These are phyloP conservation scores for Drosophila pachea DNA, from an alignment of 1,140 invertebrate genomes.

Conservation along the genomic window DNA sequence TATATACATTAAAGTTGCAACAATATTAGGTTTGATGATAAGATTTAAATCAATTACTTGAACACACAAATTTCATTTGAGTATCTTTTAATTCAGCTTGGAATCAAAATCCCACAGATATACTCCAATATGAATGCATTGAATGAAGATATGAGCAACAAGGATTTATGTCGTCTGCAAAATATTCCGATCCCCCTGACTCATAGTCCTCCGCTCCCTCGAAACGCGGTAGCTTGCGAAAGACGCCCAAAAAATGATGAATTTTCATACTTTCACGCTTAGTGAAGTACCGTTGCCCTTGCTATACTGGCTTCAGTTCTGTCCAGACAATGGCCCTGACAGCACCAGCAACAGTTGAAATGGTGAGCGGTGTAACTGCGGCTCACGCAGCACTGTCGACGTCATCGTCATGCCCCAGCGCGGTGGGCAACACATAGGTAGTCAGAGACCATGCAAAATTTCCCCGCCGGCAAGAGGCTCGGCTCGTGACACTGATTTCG, in stretches of 20 bases:
- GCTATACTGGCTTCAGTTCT: conserved; percentile 44
- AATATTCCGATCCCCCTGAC: conserved; percentile 18
- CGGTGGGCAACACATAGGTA: conserved; percentile 20
- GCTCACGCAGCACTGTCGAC: conserved; percentile 34
- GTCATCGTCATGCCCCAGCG: conserved; percentile 65
- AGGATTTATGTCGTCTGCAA: conserved; percentile 67
- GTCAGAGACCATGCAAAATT: conserved; percentile 22
- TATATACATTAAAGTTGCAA: too few relatives aligned
- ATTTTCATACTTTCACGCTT: conserved; percentile 72
- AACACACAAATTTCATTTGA: too few relatives aligned
- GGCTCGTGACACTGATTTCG: conserved; percentile 68
- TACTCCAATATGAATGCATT: neutral
- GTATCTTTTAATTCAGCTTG: too few relatives aligned
- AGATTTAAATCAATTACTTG: too few relatives aligned
- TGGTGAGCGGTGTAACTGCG: conserved; percentile 39
- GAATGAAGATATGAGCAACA: conserved; percentile 41
- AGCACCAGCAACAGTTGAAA: conserved; percentile 62
- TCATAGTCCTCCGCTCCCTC: conserved; percentile 3
- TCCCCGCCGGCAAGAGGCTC: conserved; percentile 61
- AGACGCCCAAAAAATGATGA: conserved; percentile 58
- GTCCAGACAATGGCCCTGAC: conserved; percentile 64
- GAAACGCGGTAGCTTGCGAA: conserved; percentile 22
- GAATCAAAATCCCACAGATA: neutral
- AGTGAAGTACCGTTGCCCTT: conserved; percentile 37
- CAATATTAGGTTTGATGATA: too few relatives aligned